A percentile compares a stretch with the other conserved stretches of the same genome.
phyloP scores from a whole-genome alignment of 2,113 vertebrate species.

The Dasyurus viverrinus region DNA sequence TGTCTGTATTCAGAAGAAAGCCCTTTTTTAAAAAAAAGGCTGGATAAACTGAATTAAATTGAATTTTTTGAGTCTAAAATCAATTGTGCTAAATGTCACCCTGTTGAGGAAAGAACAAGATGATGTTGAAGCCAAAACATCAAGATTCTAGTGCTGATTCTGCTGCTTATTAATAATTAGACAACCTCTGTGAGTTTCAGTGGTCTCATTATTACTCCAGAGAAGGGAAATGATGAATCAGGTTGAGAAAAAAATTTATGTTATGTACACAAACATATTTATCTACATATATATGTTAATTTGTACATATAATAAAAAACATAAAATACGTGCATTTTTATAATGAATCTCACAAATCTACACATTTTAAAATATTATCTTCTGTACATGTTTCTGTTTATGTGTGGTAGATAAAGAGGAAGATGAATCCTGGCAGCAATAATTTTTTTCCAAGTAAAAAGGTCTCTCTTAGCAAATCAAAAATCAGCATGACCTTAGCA shows the following conservation, averaged over 20 bases:
- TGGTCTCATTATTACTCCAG: not conserved
- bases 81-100: not conserved
- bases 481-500: not conserved
- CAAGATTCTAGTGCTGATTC: not conserved
- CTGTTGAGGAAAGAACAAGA: not conserved
- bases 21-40: too few species aligned
- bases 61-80: not conserved
- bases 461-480: not conserved
- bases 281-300: not conserved
- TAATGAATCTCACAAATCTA: not conserved
- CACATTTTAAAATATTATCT: not conserved
- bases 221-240: not conserved
- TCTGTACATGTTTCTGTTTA: not conserved
- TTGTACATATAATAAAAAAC: not conserved
- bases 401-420: not conserved
- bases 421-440: not conserved
- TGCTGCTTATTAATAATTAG: not conserved
- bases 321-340: not conserved
- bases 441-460: not conserved
- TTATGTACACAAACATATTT: not conserved
- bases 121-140: not conserved
- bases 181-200: not conserved
- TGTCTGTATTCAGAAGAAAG: too few species aligned
- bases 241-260: not conserved
- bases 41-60: too few species aligned